Percentiles rank a stretch among this genome's conserved stretches.
phyloP scores from a whole-genome alignment of 2,888 invertebrate species.

The Leucophenga montana region DNA sequence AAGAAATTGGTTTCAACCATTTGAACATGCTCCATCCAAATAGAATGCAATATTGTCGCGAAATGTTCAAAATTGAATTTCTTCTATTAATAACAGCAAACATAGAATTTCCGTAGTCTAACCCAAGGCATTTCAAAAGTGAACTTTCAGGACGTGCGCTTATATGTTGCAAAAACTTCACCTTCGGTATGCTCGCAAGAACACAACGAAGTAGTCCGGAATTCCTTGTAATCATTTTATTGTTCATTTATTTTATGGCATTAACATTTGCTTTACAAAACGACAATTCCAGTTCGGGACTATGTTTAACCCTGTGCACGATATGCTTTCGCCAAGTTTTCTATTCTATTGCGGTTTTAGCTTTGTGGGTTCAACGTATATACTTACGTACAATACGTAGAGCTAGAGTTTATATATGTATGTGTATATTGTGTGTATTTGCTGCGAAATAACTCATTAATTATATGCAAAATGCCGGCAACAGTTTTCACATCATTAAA shows the following conservation, averaged over 20 bases:
- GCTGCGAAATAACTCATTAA: slow-evolving; percentile 15
- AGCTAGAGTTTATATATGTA: no score
- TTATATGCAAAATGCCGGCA: slow-evolving; percentile 24
- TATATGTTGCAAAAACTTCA: background rate
- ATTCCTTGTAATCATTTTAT: slow-evolving; percentile 12
- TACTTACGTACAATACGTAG: no score
- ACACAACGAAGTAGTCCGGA: no score
- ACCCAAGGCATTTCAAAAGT: no score
- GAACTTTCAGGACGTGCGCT: background rate
- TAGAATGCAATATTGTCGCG: background rate
- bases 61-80: slow-evolving; percentile 24
- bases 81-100: slow-evolving; percentile 9
- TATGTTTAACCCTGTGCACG: background rate
- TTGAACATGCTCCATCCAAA: background rate
- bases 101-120: no score
- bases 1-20: background rate
- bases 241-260: slow-evolving; percentile 18
- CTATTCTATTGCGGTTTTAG: no score
- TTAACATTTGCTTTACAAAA: slow-evolving; percentile 7
- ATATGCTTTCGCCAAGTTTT: no score
- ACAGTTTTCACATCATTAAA: slow-evolving; percentile 27
- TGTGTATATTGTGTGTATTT: no score
- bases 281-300: background rate
- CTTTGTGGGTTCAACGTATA: no score
- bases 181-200: background rate